Percentiles rank a stretch among this genome's conserved stretches.
These are phyloP conservation scores for Harpia harpyja DNA, from an alignment of 2,797 vertebrate genomes.

Conservation along the genomic window DNA sequence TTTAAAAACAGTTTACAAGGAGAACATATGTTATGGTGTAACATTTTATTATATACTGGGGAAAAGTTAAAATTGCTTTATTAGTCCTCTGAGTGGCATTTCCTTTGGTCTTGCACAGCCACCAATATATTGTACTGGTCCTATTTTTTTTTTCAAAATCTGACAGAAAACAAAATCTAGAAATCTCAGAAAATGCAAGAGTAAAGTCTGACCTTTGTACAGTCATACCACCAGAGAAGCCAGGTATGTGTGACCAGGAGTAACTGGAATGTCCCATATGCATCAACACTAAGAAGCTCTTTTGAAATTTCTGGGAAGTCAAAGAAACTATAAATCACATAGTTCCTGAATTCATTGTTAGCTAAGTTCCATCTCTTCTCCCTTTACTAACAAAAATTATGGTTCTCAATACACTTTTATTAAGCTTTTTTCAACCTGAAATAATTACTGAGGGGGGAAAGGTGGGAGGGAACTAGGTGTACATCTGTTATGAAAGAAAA, in stretches of 20 bases:
- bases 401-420: neutral
- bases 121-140: neutral
- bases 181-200: neutral
- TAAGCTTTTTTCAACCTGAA: neutral
- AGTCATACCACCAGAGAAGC: neutral
- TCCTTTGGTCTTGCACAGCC: neutral
- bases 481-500: neutral
- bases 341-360: neutral
- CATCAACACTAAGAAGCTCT: neutral
- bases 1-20: neutral
- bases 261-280: neutral
- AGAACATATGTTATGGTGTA: neutral
- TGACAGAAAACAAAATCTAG: neutral
- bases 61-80: neutral
- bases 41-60: neutral
- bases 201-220: neutral
- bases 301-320: neutral
- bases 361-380: neutral
- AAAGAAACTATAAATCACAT: neutral
- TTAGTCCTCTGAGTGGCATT: neutral
- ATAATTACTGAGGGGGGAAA: neutral
- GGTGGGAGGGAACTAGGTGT: accelerated
- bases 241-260: neutral
- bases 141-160: neutral
- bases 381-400: neutral